Base-by-base conservation (phyloP, 2,888 invertebrate genomes). In the Drosophila percnosoma region DNA sequence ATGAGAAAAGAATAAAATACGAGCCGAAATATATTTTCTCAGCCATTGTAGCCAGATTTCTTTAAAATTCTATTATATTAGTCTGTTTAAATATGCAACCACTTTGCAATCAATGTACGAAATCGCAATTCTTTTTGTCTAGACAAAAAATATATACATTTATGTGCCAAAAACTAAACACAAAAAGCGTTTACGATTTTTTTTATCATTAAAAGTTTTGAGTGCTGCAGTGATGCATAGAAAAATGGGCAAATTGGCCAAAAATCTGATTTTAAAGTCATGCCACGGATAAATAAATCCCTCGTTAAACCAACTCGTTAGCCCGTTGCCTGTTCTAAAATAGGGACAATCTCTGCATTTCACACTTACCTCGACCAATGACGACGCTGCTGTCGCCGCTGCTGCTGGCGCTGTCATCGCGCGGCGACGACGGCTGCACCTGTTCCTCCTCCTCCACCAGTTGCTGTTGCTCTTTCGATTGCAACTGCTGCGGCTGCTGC, bases 381-480 rank as follows among this genome's bases (percentile, higher is more conserved):
- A 90, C 82, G 52, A 78, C 79, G 70, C 79, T 88, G 73, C 89
- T 78, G 68, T 83, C 83, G 38, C 72, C 81, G 68, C 90, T 89
- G 78, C 85, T 82, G 83, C 83, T 85, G 73, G 87, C 88, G 73
- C 88, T 86, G 73, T 79, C 78, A 33, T 87, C 72, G 27, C 73
- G 68, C 55, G 62, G 52, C 51, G 61, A 48, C 33, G 45, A 27
- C 21, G 40, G 31, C n/a, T 42, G 57, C 40, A 31, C 29, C 21
- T 57, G 57, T n/a, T 57, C 40, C 21, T 38, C 18, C 18, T 4
- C 45, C 42, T 21, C 21, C 21, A 11, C 42, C 4, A 42, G 42
- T 42, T 21, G 42, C 11, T 21, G 42, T 21, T 42, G 42, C 21
- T 42, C 42, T 5, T 42, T 42, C 8, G 45, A 45, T 24, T 45